Base-by-base conservation (phyloP, 2,888 invertebrate genomes). In the Chymomyza procnemis region DNA sequence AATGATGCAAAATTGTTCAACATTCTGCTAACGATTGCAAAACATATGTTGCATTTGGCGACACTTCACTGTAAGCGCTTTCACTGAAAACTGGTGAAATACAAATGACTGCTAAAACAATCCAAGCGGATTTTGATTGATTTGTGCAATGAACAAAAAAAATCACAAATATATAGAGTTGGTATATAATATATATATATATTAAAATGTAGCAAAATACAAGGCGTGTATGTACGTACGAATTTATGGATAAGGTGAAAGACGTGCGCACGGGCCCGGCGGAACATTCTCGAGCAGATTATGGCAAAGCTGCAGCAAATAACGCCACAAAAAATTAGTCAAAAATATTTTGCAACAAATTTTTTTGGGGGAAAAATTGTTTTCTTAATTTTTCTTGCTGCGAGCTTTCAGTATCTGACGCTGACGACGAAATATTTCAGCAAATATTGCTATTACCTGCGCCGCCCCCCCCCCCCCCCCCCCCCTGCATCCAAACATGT, bases 71-170 rank as follows among this genome's bases (percentile, higher is more conserved):
- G 18, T 21, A 18, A 46, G 4, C 3, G 6, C 26, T 41, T 41
- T 12, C 9, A 5, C 3, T 12, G 12, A 41, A 41, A 41, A 12
- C 12, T 41, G 9, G 34, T 12, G 34, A 41, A 41, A 41, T 41
- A 12, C 34, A 41, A 41, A 41, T 12, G 12, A 41, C 34, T 8
- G 34, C 34, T 12, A 12, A 41, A 41, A 41, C 34, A 41, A 41
- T 58, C 3, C 58, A 34, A 48, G 22, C 47, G 46, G 50, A 61
- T 52, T 61, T 61, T 61, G 61, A 61, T 61, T 61, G 61, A 61
- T 61, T 61, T 61, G 61, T 52, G 61, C 61, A 50, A 26, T 54
- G 54, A 18, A 18, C 18, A 18, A n/a, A 50, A n/a, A 50, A 50
- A 14, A 16, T 12, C 4, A 50, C 14, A 50, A 50, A 18, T n/a